Percentiles rank a stretch among this genome's conserved stretches.
Conservation (phyloP, 2,888 invertebrate genomes). For the Panzeria rudis region DNA sequence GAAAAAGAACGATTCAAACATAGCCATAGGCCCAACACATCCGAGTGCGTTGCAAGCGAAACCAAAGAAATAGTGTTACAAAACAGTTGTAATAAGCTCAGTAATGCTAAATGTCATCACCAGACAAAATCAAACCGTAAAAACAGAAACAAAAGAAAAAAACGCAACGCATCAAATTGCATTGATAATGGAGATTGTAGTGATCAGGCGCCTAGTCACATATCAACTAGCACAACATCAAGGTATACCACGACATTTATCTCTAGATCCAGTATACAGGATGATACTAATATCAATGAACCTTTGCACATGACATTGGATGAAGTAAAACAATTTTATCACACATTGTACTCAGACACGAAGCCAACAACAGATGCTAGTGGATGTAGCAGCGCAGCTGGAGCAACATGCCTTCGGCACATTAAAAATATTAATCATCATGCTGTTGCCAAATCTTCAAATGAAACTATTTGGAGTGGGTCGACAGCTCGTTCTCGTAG, state of each 20-base stretch:
- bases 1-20: slow-evolving; percentile 81
- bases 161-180: slow-evolving; percentile 80
- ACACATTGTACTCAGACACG: slow-evolving; percentile 89
- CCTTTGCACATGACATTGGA: slow-evolving; percentile 93
- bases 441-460: slow-evolving; percentile 79
- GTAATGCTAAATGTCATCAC: slow-evolving; percentile 73
- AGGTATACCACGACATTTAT: slow-evolving; percentile 64
- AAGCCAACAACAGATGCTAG: slow-evolving; percentile 85
- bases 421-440: slow-evolving; percentile 73
- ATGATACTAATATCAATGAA: slow-evolving; percentile 87
- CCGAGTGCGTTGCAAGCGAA: slow-evolving; percentile 45
- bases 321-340: slow-evolving; percentile 92
- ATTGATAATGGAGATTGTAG: slow-evolving; percentile 77
- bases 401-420: slow-evolving; percentile 82
- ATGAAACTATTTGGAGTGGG: slow-evolving; percentile 79
- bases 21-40: slow-evolving; percentile 46
- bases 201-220: slow-evolving; percentile 71
- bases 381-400: slow-evolving; percentile 33
- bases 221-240: slow-evolving; percentile 86
- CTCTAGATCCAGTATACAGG: slow-evolving; percentile 64
- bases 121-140: slow-evolving; percentile 78
- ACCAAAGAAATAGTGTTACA: slow-evolving; percentile 62
- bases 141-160: slow-evolving; percentile 81
- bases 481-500: slow-evolving; percentile 78
- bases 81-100: slow-evolving; percentile 70